phyloP scores from a whole-genome alignment of 2,797 vertebrate genomes.

The Myotis planiceps region DNA sequence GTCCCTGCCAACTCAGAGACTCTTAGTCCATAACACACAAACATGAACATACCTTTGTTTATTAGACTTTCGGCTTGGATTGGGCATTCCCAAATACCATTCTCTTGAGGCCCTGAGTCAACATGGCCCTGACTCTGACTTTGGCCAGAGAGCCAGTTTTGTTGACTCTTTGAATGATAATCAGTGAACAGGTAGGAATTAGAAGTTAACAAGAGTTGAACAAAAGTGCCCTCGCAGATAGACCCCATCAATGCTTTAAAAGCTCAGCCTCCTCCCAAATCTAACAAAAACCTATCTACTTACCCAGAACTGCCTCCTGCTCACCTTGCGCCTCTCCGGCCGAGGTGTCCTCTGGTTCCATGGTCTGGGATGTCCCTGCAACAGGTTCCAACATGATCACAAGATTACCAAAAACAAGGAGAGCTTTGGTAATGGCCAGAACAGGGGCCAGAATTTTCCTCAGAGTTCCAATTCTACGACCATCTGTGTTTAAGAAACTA shows the following conservation, averaged over 20 bases:
- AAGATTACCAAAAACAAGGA: not conserved
- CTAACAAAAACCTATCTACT: not conserved
- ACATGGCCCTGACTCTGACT: not conserved
- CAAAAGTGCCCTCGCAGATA: not conserved
- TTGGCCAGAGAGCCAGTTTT: not conserved
- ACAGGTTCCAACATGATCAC: conserved; percentile 1
- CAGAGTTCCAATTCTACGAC: not conserved
- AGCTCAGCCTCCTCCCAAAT: not conserved
- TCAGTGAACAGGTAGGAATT: not conserved
- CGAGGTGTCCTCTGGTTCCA: not conserved
- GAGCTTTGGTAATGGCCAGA: not conserved
- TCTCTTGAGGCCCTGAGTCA: not conserved
- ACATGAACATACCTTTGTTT: not conserved
- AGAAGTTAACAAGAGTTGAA: not conserved
- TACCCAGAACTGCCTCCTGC: not conserved
- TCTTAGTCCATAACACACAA: not conserved
- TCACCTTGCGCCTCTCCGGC: not conserved
- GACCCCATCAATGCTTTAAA: not conserved
- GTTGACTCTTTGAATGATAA: not conserved
- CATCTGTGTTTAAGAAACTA: not conserved
- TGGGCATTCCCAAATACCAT: not conserved
- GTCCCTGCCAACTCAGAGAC: not conserved
- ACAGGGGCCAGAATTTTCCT: not conserved
- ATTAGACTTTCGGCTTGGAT: not conserved
- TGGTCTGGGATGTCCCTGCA: not conserved